These are phyloP conservation scores for Abrostola tripartita DNA, from an alignment of 2,888 invertebrate species.

Conservation along the genomic window DNA sequence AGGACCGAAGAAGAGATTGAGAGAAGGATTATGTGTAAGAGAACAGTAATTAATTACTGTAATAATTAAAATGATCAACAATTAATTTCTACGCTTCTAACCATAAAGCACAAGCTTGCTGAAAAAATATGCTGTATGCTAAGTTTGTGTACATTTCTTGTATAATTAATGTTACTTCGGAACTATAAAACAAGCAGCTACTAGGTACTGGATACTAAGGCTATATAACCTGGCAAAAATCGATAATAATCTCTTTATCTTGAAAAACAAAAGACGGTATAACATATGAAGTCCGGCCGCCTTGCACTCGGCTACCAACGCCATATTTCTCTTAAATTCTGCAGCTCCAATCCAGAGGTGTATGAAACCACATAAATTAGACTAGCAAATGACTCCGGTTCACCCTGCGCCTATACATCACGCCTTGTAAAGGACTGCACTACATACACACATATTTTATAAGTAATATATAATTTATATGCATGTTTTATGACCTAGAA, in stretches of 20 bases:
- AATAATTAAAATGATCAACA: no score
- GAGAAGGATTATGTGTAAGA: no score
- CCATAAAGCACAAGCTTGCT: no score
- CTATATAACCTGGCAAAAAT: no score
- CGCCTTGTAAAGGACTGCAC: slow-evolving; percentile 61
- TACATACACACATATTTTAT: slow-evolving; percentile 42
- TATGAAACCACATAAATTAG: slow-evolving; percentile 59
- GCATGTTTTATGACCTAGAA: slow-evolving; percentile 69
- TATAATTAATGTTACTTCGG: no score
- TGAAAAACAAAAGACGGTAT: not conserved
- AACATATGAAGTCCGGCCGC: not conserved
- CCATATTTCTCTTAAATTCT: slow-evolving; percentile 32
- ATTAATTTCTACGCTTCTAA: no score
- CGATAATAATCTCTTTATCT: not conserved
- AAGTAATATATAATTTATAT: slow-evolving; percentile 72
- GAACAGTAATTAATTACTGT: no score
- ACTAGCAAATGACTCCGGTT: slow-evolving; percentile 61
- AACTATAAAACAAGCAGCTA: no score
- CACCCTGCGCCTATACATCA: slow-evolving; percentile 65
- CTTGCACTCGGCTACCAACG: not conserved
- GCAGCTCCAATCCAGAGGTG: slow-evolving; percentile 24
- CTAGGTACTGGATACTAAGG: no score
- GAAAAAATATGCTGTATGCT: no score
- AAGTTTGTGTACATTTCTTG: no score
- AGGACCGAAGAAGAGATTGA: no score